phyloP scores from a whole-genome alignment of 2,888 invertebrate genomes.

The Andrena flavipes region DNA sequence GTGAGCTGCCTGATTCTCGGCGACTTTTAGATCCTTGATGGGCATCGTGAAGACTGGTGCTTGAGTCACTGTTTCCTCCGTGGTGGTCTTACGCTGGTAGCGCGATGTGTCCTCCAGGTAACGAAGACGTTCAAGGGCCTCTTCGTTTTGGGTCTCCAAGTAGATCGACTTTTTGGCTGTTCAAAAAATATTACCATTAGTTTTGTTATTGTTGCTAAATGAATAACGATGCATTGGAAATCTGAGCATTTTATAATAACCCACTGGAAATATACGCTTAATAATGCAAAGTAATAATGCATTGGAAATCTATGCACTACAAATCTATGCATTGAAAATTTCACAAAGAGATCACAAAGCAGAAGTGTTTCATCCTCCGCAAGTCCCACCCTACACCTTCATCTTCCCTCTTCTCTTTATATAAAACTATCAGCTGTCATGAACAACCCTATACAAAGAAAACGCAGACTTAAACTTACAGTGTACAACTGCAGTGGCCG shows the following conservation, averaged over 20 bases:
- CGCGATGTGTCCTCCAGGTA: conserved; percentile 93
- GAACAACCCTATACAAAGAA: not conserved
- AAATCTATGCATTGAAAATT: too few relatives aligned
- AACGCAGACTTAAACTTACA: conserved; percentile 85
- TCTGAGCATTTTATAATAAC: not conserved
- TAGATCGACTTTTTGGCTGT: conserved; percentile 92
- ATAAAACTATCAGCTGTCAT: not conserved
- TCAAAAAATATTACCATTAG: conserved; percentile 22
- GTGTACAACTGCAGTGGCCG: conserved; percentile 93
- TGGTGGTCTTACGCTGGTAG: conserved; percentile 90
- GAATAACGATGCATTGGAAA: not conserved
- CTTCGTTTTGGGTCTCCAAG: conserved; percentile 94
- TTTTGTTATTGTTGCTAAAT: not conserved
- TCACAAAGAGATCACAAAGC: too few relatives aligned
- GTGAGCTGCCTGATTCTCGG: conserved; percentile 96
- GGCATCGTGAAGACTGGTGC: conserved; percentile 97
- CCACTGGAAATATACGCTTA: too few relatives aligned
- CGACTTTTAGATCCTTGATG: conserved; percentile 93
- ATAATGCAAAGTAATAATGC: too few relatives aligned
- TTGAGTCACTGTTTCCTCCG: conserved; percentile 93
- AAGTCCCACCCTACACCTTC: too few relatives aligned
- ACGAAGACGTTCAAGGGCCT: conserved; percentile 92
- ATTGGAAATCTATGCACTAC: too few relatives aligned
- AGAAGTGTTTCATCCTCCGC: too few relatives aligned
- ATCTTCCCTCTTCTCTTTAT: too few relatives aligned